Evolutionary conservation across 1,140 invertebrate species (phyloP), one percentile per base, ranked within the genome.

Genomic region (Achatina immaculata): DNA sequence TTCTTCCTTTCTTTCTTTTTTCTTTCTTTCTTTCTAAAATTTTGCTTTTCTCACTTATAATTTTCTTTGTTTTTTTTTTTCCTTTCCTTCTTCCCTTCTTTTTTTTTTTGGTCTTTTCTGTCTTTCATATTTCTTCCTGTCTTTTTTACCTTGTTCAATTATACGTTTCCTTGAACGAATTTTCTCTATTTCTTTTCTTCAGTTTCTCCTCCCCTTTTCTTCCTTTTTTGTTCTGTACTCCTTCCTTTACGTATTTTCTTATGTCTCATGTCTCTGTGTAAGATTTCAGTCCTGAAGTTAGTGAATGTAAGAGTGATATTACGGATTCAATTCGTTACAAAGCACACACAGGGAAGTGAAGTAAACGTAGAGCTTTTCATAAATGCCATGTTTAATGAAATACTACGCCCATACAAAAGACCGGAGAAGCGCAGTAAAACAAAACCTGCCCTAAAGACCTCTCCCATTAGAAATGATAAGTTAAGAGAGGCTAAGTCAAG

Each of bases 41-140:
- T 69, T 31, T 69, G 2, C 36, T 31, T 11, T 36, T 34, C 66
- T 43, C 42, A 43, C 71, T 42, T 28, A 43, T 28, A 11, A 21
- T 48, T 40, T 73, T 21, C 45, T 40, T 42, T 28, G 42, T 40
- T 73, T 28, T 73, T 40, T 73, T 28, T 73, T 11, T 72, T 36
- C n/a, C 69, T 72, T 36, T 42, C 40, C n/a, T n/a, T 72, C 69
- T 72, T 24, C 36, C 69, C n/a, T 34, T 66, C n/a, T n/a, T 24
- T 42, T 34, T 72, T 21, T 38, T 38, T 42, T 72, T 72, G 11
- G 11, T 24, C 36, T 11, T 66, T 28, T 66, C 62, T 66, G 9
- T 66, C 62, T 66, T 28, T 66, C n/a, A n/a, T n/a, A n/a, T 66
- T n/a, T 36, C n/a, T n/a, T 28, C n/a, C 62, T 28, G 9, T 38